These are phyloP conservation scores for Rhynchonema sp. DNA, from an alignment of 2,888 invertebrate genomes.

Conservation along the genomic window DNA sequence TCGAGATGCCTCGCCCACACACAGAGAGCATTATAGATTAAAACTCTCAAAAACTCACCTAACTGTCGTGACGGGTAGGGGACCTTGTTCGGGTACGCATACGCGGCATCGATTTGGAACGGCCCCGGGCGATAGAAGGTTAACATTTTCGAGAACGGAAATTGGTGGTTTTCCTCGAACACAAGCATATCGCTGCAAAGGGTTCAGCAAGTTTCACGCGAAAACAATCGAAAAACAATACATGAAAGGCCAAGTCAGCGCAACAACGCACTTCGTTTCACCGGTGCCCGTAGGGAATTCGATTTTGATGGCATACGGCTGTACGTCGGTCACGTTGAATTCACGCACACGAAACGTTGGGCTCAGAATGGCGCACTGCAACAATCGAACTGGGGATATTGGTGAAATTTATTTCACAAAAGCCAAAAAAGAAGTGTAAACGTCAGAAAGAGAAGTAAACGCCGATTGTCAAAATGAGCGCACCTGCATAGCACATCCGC, in stretches of 20 bases:
- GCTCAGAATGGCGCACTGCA: conserved; percentile 75
- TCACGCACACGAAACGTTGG: conserved; percentile 92
- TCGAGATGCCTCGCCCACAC: no score
- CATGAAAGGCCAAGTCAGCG: background rate
- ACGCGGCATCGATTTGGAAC: conserved; percentile 65
- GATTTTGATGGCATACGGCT: conserved; percentile 53
- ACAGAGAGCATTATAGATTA: no score
- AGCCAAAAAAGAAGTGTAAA: no score
- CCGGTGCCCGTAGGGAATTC: background rate
- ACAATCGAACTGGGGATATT: conserved; percentile 6
- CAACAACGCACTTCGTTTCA: background rate
- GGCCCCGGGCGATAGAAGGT: conserved; percentile 75
- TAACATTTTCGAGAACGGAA: conserved; percentile 81
- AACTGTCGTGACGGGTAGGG: conserved; percentile 52
- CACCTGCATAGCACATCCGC: conserved; percentile 66
- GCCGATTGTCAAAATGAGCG: background rate
- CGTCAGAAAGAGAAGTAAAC: background rate
- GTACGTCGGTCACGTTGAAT: conserved; percentile 76
- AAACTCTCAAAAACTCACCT: no score
- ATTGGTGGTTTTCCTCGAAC: conserved; percentile 62
- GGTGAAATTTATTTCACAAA: no score
- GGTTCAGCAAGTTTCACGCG: no score
- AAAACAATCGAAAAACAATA: background rate
- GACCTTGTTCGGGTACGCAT: conserved; percentile 42
- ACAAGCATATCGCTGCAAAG: conserved; percentile 64